Conservation (phyloP, 1,140 invertebrate species). For the Papilio polytes region DNA sequence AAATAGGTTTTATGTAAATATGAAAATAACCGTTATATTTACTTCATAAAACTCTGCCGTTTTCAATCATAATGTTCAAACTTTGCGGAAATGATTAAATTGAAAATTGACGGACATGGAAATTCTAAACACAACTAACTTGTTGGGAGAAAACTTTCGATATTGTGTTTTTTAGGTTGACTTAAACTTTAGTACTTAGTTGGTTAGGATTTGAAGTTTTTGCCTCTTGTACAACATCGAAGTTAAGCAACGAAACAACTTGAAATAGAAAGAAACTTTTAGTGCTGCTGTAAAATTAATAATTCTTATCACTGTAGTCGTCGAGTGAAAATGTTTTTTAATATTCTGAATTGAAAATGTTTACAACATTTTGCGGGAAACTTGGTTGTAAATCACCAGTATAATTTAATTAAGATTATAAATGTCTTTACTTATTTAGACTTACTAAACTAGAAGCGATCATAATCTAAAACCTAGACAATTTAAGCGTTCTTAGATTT, state of each 20-base stretch:
- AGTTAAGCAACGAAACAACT: not conserved
- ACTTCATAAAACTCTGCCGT: not conserved
- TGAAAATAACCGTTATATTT: too few relatives aligned
- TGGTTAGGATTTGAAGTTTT: slow-evolving; percentile 5
- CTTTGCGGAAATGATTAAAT: not conserved
- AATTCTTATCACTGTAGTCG: not conserved
- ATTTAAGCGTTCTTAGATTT: too few relatives aligned
- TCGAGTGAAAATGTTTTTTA: not conserved
- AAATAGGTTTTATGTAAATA: too few relatives aligned
- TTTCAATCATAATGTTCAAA: not conserved
- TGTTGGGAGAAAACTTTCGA: not conserved
- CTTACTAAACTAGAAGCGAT: too few relatives aligned
- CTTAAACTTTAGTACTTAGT: not conserved
- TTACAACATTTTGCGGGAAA: not conserved
- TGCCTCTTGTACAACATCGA: slow-evolving; percentile 6
- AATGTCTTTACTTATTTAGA: too few relatives aligned
- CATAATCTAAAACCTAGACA: too few relatives aligned
- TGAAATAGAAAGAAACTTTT: not conserved
- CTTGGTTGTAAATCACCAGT: not conserved
- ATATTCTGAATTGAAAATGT: not conserved
- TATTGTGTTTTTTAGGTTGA: not conserved
- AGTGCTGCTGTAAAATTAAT: slow-evolving; percentile 8
- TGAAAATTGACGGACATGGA: not conserved
- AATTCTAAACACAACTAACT: not conserved
- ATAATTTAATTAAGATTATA: not conserved